Evolutionary conservation across 2,888 invertebrate genomes (phyloP).

Genomic region (Heteromurus nitidus): DNA sequence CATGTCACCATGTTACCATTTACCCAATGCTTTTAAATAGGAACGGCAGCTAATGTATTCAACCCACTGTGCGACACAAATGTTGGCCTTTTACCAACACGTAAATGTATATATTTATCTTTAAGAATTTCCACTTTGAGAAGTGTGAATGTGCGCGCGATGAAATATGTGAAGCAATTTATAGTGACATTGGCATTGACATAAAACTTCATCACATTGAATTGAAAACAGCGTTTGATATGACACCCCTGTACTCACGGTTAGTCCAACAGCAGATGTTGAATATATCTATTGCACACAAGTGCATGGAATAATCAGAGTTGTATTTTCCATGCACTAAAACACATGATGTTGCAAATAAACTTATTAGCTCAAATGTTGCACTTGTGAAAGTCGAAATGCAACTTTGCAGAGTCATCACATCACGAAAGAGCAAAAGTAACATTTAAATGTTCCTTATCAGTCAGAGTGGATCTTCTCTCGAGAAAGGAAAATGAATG

Average conservation of each 20-base stretch:
- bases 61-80: constrained; percentile 6
- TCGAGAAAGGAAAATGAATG: constrained; percentile 49
- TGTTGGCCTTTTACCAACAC: constrained; percentile 2
- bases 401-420: constrained; percentile 16
- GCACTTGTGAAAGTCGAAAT: background rate
- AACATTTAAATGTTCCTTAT: constrained; percentile 47
- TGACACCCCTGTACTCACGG: background rate
- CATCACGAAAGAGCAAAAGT: constrained; percentile 21
- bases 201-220: constrained; percentile 37
- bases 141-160: constrained; percentile 24
- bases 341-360: background rate
- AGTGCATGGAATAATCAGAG: no score
- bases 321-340: background rate
- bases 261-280: background rate
- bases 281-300: background rate
- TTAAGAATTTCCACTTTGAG: constrained; percentile 10
- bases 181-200: constrained; percentile 51
- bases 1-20: constrained; percentile 3
- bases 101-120: constrained; percentile 10
- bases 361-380: background rate
- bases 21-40: no score
- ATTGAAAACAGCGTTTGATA: background rate
- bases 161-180: constrained; percentile 38
- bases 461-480: constrained; percentile 47
- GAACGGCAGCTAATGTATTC: no score